Conservation (phyloP, 2,888 invertebrate genomes). For the Pseudococcus viburni region DNA sequence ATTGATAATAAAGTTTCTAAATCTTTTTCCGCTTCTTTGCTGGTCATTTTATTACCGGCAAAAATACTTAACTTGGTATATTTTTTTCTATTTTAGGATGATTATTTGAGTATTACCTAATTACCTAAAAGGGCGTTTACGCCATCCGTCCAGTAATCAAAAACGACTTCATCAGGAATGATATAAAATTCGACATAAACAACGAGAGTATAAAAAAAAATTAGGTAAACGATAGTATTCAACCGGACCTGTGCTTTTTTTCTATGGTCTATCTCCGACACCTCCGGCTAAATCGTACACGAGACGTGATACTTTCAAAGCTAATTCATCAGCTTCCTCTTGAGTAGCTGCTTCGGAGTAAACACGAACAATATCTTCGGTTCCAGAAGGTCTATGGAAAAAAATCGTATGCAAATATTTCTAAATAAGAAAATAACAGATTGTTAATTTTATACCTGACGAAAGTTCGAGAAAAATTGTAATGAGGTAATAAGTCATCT, state of each 20-base stretch:
- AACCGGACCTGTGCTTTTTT: too few relatives aligned
- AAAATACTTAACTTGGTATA: conserved; percentile 58
- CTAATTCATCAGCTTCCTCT: conserved; percentile 80
- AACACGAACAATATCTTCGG: conserved; percentile 95
- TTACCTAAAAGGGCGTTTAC: conserved; percentile 91
- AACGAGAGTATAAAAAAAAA: background rate
- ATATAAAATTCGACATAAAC: background rate
- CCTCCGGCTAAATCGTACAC: conserved; percentile 88
- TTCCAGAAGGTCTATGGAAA: conserved; percentile 87
- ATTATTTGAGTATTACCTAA: conserved; percentile 73
- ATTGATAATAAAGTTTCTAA: conserved; percentile 92
- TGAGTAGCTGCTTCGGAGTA: conserved; percentile 93
- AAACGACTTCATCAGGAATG: conserved; percentile 87
- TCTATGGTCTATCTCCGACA: conserved; percentile 74
- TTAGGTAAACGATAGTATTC: background rate
- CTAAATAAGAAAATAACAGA: background rate
- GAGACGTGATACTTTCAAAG: conserved; percentile 81
- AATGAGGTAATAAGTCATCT: conserved; percentile 79
- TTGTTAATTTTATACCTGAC: conserved; percentile 77
- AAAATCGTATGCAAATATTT: background rate
- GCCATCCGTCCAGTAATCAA: conserved; percentile 96
- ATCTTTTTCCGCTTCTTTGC: conserved; percentile 89
- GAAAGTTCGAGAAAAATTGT: conserved; percentile 85
- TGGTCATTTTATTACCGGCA: conserved; percentile 87
- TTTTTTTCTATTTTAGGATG: background rate